Conservation (phyloP, 2,113 vertebrate genomes). For the Sceloporus undulatus region DNA sequence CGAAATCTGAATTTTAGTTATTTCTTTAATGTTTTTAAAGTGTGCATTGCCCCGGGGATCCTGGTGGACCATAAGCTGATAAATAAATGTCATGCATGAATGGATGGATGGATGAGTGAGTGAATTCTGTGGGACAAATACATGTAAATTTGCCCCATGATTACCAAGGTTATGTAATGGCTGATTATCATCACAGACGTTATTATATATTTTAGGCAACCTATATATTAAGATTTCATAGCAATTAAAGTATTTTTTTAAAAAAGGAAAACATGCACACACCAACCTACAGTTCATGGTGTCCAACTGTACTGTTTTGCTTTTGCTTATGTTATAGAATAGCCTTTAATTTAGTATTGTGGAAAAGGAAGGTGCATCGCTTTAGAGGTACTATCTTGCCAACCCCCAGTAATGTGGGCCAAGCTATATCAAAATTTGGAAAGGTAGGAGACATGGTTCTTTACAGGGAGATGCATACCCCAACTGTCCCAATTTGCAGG, state of each 20-base stretch:
- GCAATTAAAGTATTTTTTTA: background rate
- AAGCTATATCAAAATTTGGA: background rate
- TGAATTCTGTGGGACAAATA: no score
- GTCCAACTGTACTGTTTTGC: background rate
- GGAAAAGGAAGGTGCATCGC: background rate
- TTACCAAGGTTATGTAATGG: background rate
- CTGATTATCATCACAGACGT: background rate
- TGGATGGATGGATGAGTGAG: no score
- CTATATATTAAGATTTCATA: background rate
- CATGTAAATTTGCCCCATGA: background rate
- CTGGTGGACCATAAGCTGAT: no score
- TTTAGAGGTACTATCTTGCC: background rate
- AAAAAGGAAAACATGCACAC: background rate
- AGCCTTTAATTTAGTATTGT: no score
- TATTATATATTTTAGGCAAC: background rate
- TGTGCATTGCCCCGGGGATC: no score
- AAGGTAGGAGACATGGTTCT: background rate
- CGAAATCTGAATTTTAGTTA: no score
- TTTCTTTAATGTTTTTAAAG: no score
- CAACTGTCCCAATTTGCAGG: no score
- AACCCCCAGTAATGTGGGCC: background rate
- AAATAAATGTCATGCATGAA: no score
- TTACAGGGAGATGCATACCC: background rate
- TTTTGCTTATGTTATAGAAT: background rate
- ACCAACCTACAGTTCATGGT: background rate